phyloP scores from a whole-genome alignment of 2,113 vertebrate species.

The Aptenodytes forsteri region DNA sequence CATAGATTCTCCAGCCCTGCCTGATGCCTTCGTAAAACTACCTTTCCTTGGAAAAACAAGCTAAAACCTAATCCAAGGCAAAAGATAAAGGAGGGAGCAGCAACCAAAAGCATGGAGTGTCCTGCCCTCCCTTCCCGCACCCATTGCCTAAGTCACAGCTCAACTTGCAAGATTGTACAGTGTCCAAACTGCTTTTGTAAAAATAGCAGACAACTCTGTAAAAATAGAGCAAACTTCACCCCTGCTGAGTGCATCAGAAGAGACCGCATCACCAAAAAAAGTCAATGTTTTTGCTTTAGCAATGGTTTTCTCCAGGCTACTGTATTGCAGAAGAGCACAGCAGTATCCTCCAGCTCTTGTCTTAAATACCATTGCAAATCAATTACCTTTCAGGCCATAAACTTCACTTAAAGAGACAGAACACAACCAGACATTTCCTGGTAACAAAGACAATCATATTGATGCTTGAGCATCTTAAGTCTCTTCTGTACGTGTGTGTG shows the following conservation, averaged over 20 bases:
- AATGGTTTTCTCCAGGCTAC: constrained; percentile 9
- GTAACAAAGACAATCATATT: not conserved
- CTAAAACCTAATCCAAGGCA: not conserved
- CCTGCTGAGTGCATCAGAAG: constrained; percentile 25
- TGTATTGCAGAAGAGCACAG: not conserved
- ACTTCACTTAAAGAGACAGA: constrained; percentile 48
- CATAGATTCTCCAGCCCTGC: not conserved
- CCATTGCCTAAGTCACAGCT: not conserved
- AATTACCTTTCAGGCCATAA: constrained; percentile 52
- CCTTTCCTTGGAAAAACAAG: not conserved
- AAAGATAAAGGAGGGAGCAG: not conserved
- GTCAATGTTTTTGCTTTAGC: constrained; percentile 29
- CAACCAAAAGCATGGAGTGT: not conserved
- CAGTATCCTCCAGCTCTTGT: constrained; percentile 26
- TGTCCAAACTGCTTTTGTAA: constrained; percentile 15
- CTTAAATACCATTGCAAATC: constrained; percentile 59
- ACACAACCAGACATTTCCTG: not conserved
- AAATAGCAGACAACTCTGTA: constrained; percentile 32
- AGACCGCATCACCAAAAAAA: constrained; percentile 21
- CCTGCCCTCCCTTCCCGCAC: not conserved
- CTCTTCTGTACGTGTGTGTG: not conserved
- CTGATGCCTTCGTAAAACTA: not conserved
- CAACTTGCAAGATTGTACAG: not conserved
- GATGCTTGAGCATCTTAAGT: not conserved
- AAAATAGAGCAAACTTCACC: constrained; percentile 35